Percentiles rank a stretch among this genome's conserved stretches.
Evolutionary conservation across 2,113 vertebrate genomes (phyloP).

Genomic region (Cygnus buccinator): DNA sequence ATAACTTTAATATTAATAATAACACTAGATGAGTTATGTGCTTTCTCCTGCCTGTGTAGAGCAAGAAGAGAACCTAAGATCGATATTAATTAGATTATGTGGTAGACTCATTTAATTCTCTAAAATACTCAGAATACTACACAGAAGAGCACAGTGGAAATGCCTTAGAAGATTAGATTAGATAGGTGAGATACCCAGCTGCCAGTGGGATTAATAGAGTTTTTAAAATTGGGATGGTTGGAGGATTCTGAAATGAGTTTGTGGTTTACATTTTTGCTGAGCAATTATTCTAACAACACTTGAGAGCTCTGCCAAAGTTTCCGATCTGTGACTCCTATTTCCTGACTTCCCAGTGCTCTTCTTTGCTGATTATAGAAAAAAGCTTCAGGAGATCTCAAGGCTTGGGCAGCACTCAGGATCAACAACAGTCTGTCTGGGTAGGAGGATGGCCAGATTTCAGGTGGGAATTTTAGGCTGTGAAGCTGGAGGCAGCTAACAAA

Average conservation of each 20-base stretch:
- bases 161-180: neutral
- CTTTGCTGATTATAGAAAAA: neutral
- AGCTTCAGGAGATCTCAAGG: neutral
- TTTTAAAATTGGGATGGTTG: neutral
- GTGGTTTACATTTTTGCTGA: conserved; percentile 3
- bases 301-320: neutral
- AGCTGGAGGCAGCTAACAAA: neutral
- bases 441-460: neutral
- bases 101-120: conserved; percentile 24
- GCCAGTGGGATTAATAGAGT: neutral
- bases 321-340: accelerated
- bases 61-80: conserved; percentile 12
- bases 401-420: neutral
- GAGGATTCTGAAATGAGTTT: conserved; percentile 13
- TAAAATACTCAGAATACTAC: neutral
- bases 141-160: neutral
- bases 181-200: neutral
- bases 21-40: neutral
- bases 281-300: neutral
- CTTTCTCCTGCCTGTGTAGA: neutral
- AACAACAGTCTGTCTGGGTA: neutral
- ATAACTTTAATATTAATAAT: conserved; percentile 28
- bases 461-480: neutral
- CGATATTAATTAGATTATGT: conserved; percentile 4
- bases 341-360: neutral